Percentiles rank a stretch among this genome's conserved stretches.
Conservation (phyloP, 2,888 invertebrate species). For the Aporophyla lueneburgensis region DNA sequence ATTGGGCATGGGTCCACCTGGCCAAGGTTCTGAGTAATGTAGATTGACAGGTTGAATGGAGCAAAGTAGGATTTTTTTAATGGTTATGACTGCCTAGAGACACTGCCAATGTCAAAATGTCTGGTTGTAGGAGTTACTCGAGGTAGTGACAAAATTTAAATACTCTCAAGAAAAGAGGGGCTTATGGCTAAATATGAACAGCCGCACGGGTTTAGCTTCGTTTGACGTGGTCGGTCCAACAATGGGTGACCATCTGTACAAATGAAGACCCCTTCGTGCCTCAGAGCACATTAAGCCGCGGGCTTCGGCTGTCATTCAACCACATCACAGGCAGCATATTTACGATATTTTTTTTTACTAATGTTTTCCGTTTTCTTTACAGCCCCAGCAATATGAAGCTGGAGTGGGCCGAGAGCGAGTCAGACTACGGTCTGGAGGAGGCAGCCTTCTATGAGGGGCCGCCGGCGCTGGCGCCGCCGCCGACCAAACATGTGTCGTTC, state of each 20-base stretch:
- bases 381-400: conserved; percentile 92
- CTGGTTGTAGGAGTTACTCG: not conserved
- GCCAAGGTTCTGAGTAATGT: not conserved
- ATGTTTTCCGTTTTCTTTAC: conserved; percentile 41
- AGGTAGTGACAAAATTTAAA: not conserved
- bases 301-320: too few species aligned
- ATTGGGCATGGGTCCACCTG: not conserved
- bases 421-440: conserved; percentile 92
- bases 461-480: conserved; percentile 84
- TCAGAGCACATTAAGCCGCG: too few species aligned
- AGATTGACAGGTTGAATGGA: not conserved
- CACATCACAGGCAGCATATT: not conserved
- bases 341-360: not conserved
- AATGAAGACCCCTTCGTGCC: too few species aligned
- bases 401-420: conserved; percentile 91
- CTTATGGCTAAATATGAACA: too few species aligned
- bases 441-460: conserved; percentile 93
- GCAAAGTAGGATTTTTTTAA: not conserved
- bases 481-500: conserved; percentile 88
- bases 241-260: too few species aligned
- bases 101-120: not conserved
- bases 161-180: not conserved
- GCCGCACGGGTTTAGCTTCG: too few species aligned
- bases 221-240: too few species aligned
- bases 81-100: not conserved